Percentiles rank a stretch among this genome's conserved stretches.
These are phyloP conservation scores for Drosophila melanica DNA, from an alignment of 1,140 invertebrate species.

Conservation along the genomic window DNA sequence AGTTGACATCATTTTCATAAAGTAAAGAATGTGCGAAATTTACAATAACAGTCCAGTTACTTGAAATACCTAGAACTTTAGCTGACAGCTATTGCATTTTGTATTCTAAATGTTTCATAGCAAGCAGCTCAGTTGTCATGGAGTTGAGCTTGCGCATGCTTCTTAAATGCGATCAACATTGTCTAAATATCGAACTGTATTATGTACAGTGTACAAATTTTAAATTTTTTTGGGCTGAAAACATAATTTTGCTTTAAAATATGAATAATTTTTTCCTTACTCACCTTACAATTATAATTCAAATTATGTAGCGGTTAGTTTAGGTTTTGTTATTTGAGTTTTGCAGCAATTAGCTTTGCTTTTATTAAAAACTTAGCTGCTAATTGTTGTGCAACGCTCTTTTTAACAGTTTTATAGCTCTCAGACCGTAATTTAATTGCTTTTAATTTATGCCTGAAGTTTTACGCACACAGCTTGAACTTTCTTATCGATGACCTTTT, in stretches of 20 bases:
- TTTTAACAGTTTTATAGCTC: not conserved
- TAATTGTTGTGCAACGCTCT: not conserved
- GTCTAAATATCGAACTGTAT: too few species aligned
- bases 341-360: not conserved
- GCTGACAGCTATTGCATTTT: not conserved
- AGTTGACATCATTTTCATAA: constrained; percentile 7
- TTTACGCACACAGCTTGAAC: not conserved
- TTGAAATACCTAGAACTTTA: not conserved
- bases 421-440: not conserved
- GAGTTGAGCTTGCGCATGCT: too few species aligned
- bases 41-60: not conserved
- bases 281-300: too few species aligned
- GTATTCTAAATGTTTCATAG: not conserved
- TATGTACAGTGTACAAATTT: too few species aligned
- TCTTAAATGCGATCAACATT: too few species aligned
- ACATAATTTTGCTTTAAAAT: too few species aligned
- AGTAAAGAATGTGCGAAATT: not conserved
- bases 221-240: too few species aligned
- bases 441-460: constrained; percentile 4
- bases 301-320: too few species aligned
- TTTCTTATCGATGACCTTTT: constrained; percentile 7
- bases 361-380: not conserved
- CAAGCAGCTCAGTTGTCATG: not conserved
- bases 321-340: too few species aligned
- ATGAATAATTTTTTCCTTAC: too few species aligned